Base-by-base conservation (phyloP, 2,797 vertebrate genomes). In the Enteromius afrohamiltoni region DNA sequence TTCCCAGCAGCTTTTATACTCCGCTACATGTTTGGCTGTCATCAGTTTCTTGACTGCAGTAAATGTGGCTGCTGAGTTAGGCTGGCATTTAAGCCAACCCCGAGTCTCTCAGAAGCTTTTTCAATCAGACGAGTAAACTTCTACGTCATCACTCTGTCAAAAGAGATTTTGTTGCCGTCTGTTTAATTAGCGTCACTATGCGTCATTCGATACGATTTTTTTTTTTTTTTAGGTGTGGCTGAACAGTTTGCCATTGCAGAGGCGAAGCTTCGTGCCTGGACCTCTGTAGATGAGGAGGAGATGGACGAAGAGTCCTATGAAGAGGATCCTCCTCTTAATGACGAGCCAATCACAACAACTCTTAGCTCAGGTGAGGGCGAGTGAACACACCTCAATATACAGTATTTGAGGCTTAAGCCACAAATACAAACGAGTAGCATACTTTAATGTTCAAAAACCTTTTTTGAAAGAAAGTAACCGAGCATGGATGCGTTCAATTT, bases 231-330 rank as follows among this genome's bases (percentile, higher is more conserved):
- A 98, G 97, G 97, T 62, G 97, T 98, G 53, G 98, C 97, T 0
- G 98, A 99, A 89, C 98, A 99, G 93, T 99, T 99, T 89, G 97
- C 97, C 90, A 99, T 99, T 0, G 98, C 98, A 0, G 98, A 98
- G 92, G 98, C 98, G 73, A 99, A 99, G 90, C 96, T 99, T 83
- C 94, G 97, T 1, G 98, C 98, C 47, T 99, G 98, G 98, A 98
- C 98, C 0, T 99, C 97, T 0, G 88, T 98, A 84, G 98, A 99
- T 3, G 97, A 97, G 0, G 97, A 99, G 0, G 97, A 96, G 81
- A 96, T 95, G 80, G 92, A 95, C 0, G 95, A 96, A 0, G 95
- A 98, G 73, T 97, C 94, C 68, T 97, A 96, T 0, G 97, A 98
- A 0, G 97, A 98, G 68, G 97, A 96, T 86, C 94, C 94, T 70